Percentiles rank a stretch among this genome's conserved stretches.
phyloP scores from a whole-genome alignment of 2,113 vertebrate genomes.

The Eolophus roseicapilla region DNA sequence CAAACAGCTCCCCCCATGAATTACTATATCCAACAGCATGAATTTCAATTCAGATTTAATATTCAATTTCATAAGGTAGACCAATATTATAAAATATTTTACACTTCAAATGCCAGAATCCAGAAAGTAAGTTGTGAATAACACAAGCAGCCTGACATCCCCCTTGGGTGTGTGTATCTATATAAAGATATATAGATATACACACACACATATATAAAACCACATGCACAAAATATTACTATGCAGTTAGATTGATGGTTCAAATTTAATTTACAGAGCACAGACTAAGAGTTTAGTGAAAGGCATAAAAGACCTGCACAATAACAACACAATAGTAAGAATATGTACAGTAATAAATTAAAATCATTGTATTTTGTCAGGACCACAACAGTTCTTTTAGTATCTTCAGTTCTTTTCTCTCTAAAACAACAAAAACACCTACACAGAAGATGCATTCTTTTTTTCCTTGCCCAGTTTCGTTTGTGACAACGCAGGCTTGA shows the following conservation, averaged over 20 bases:
- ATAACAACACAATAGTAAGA: neutral
- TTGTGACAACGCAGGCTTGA: neutral
- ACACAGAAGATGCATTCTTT: neutral
- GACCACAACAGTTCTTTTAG: neutral
- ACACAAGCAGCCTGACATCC: neutral
- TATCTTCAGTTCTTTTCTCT: neutral
- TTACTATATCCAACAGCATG: neutral
- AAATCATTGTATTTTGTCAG: neutral
- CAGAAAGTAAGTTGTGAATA: neutral
- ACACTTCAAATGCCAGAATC: neutral
- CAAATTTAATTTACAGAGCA: neutral
- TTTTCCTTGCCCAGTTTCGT: neutral
- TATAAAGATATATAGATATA: neutral
- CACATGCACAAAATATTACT: neutral
- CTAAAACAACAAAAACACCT: neutral
- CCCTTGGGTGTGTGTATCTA: neutral
- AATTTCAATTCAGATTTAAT: neutral
- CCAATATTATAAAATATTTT: neutral
- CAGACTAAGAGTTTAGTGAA: neutral
- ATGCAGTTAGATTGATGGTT: neutral
- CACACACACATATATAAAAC: neutral
- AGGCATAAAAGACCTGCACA: neutral
- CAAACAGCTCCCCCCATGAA: neutral
- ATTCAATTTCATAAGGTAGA: neutral
- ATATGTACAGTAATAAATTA: neutral